Conservation (phyloP, 37 sponge, comb jelly and placozoan species). For the Petrosia ficiformis region DNA sequence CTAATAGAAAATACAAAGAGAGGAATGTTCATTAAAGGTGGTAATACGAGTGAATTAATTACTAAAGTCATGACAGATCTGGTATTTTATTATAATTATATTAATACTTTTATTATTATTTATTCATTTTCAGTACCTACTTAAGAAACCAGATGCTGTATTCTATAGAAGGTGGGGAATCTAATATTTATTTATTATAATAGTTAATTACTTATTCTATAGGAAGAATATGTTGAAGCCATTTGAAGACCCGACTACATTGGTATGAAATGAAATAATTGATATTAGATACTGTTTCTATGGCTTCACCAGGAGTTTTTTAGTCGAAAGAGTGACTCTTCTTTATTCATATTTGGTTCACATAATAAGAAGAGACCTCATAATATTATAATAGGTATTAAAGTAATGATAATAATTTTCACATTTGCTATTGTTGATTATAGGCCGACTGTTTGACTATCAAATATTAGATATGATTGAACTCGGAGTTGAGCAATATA, state of each 20-base stretch:
- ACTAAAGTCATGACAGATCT: conserved; percentile 80
- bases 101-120: neutral
- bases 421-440: neutral
- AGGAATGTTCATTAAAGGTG: conserved; percentile 79
- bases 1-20: conserved; percentile 83
- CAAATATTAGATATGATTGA: conserved; percentile 95
- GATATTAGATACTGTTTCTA: neutral
- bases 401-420: neutral
- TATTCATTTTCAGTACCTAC: conserved; percentile 40
- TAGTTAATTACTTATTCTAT: too few species aligned
- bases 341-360: conserved; percentile 86
- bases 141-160: conserved; percentile 81
- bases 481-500: conserved; percentile 79
- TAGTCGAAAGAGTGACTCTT: conserved; percentile 77
- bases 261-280: conserved; percentile 45
- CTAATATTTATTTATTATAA: neutral
- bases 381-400: conserved; percentile 84
- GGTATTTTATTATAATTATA: conserved; percentile 24
- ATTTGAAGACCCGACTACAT: conserved; percentile 72
- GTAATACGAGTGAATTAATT: conserved; percentile 76
- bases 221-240: conserved; percentile 73
- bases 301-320: conserved; percentile 68
- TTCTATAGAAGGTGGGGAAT: conserved; percentile 51
- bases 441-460: conserved; percentile 81
- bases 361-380: conserved; percentile 96